Evolutionary conservation across 2,113 vertebrate genomes (phyloP).

Genomic region (Jacana jacana): DNA sequence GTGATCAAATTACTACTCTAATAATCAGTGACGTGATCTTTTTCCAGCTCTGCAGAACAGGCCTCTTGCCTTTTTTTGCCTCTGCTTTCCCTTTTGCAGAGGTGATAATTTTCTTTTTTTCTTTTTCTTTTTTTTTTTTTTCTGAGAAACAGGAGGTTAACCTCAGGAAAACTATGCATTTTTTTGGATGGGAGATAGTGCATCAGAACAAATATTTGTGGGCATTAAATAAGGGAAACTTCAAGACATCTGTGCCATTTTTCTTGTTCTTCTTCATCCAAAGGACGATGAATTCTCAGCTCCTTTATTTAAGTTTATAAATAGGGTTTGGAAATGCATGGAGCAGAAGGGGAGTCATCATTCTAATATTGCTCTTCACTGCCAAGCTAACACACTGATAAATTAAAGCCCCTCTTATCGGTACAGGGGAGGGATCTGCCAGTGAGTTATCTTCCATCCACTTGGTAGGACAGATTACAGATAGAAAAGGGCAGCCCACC

Average conservation of each 20-base stretch:
- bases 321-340: background rate
- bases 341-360: background rate
- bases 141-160: background rate
- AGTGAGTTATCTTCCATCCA: background rate
- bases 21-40: background rate
- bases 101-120: background rate
- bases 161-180: background rate
- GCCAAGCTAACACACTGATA: background rate
- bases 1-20: background rate
- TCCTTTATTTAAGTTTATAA: background rate
- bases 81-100: background rate
- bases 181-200: background rate
- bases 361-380: background rate
- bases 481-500: conserved; percentile 22
- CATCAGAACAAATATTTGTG: background rate
- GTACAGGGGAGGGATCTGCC: background rate
- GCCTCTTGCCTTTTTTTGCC: background rate
- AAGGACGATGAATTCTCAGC: background rate
- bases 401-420: conserved; percentile 5
- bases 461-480: background rate
- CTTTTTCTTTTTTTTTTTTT: background rate
- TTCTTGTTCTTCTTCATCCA: background rate
- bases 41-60: background rate
- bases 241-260: background rate
- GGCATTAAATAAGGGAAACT: background rate